Evolutionary conservation across 1,140 invertebrate genomes (phyloP).

Genomic region (Anoplophora glabripennis): DNA sequence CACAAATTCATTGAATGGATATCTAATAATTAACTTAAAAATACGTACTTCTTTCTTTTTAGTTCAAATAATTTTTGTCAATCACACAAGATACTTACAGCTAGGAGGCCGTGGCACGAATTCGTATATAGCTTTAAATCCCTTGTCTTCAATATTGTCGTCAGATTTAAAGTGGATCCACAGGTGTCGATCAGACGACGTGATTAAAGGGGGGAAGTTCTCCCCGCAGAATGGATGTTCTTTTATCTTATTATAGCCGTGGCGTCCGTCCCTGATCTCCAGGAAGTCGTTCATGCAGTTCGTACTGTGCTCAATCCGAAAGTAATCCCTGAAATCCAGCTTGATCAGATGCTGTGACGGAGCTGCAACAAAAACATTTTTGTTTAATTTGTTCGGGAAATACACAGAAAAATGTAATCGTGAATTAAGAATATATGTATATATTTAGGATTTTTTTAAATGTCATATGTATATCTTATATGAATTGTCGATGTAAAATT

Average conservation of each 20-base stretch:
- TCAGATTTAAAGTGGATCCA: slow-evolving; percentile 85
- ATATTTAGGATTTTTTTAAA: too few relatives aligned
- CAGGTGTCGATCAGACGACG: slow-evolving; percentile 71
- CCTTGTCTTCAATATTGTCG: slow-evolving; percentile 76
- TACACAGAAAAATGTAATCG: too few relatives aligned
- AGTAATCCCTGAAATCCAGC: slow-evolving; percentile 79
- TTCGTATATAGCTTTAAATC: slow-evolving; percentile 70
- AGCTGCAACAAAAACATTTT: slow-evolving; percentile 67
- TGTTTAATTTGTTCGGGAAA: too few relatives aligned
- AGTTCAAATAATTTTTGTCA: not conserved
- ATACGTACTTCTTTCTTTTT: not conserved
- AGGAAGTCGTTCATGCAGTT: slow-evolving; percentile 81
- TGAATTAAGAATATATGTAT: too few relatives aligned
- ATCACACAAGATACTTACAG: slow-evolving; percentile 30
- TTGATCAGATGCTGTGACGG: slow-evolving; percentile 68
- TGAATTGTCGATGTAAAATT: too few relatives aligned
- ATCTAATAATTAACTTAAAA: too few relatives aligned
- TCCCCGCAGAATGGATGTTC: slow-evolving; percentile 69
- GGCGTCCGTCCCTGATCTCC: slow-evolving; percentile 80
- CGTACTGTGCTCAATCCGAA: slow-evolving; percentile 71
- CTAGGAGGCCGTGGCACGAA: slow-evolving; percentile 30
- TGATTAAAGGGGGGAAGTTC: slow-evolving; percentile 73
- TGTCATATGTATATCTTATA: too few relatives aligned
- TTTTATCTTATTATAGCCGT: slow-evolving; percentile 71
- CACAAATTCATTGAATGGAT: too few relatives aligned